Base-by-base conservation (phyloP, 2,888 invertebrate genomes). In the Oasisia sp. region DNA sequence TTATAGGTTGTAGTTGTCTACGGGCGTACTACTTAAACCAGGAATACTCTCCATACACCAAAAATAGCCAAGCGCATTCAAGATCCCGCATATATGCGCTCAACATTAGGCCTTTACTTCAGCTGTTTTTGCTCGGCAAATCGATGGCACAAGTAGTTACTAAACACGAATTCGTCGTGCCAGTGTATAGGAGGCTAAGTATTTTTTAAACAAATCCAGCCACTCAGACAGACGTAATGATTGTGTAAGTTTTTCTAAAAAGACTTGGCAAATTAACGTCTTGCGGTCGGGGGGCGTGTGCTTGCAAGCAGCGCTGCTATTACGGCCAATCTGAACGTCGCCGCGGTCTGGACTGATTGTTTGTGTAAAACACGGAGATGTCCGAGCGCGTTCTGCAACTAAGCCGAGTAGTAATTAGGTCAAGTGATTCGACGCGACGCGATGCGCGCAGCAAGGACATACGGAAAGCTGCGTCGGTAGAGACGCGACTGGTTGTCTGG, bases 191-290 rank as follows among this genome's bases (percentile, higher is more conserved):
- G 38, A 4, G 38, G 1, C 38, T 38, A 50, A 9, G 50, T 50
- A 27, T 74, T 27, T 74, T 74, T 74, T 74, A 0, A 19, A 74
- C 27, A 19, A 74, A 74, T 74, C 74, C n/a, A 74, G 74, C 74
- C 27, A 74, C 74, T 74, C 74, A 74, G 74, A 74, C 74, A 74
- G 74, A 74, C 27, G 74, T 74, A 74, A 74, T 74, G 74, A 74
- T 27, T 74, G 74, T 19, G 27, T 7, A 74, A 27, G n/a, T 74
- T 19, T 74, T 74, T 74, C 27, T 7, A 27, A n/a, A 74, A 74
- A 74, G 74, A n/a, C 1, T n/a, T n/a, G n/a, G 74, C 27, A 74
- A 74, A 74, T 74, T 74, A 74, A 74, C n/a, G 74, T 74, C 74
- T 74, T 74, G 74, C 27, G 74, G 74, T 74, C 74, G 74, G 7